Base-by-base conservation (phyloP, 30 jellyfish, hydroid and myxozoan genomes). In the Mastigias papua region DNA sequence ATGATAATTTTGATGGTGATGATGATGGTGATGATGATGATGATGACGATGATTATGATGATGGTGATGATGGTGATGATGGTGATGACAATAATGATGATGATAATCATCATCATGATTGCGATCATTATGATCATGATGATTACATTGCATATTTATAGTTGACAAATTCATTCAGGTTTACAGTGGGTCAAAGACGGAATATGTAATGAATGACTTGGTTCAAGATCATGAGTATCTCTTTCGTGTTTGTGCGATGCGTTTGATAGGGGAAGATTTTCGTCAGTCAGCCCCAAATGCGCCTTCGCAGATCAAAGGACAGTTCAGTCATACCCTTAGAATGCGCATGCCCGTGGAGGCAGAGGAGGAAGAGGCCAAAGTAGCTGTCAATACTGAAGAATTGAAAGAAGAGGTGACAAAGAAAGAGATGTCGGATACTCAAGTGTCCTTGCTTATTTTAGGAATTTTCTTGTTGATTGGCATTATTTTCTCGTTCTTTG, bases 271-370 rank as follows among this genome's bases (percentile, higher is more conserved):
- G 17, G 97, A 77, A 8, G 34, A 66, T n/a, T 48, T 89, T 20
- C 97, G 97, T 26, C 35, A 35, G 32, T 25, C 68, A 19, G 82
- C 91, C 20, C 74, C 90, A 21, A 64, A 63, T 57, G 86, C 95
- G 7, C 99, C 98, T 58, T 25, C 88, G 58, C 92, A 71, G 25
- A 86, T 91, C 89, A 96, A 91, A 73, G 98, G 99, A 32, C 90
- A 80, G 46, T 87, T 78, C 84, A 85, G 94, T 64, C 42, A 82
- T 77, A 76, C 87, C 26, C 71, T 76, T 17, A 82, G 97, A 33
- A 35, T 73, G 48, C 92, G 96, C n/a, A 78, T 92, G n/a, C 84
- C 82, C 10, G 62, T 80, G 21, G 97, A 91, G 34, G 49, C 77
- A 15, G 72, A 73, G 20, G 69, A 79, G 67, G 97, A 73, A 66